These are phyloP conservation scores for Agriopis marginaria DNA, from an alignment of 2,888 invertebrate species.

Conservation along the genomic window DNA sequence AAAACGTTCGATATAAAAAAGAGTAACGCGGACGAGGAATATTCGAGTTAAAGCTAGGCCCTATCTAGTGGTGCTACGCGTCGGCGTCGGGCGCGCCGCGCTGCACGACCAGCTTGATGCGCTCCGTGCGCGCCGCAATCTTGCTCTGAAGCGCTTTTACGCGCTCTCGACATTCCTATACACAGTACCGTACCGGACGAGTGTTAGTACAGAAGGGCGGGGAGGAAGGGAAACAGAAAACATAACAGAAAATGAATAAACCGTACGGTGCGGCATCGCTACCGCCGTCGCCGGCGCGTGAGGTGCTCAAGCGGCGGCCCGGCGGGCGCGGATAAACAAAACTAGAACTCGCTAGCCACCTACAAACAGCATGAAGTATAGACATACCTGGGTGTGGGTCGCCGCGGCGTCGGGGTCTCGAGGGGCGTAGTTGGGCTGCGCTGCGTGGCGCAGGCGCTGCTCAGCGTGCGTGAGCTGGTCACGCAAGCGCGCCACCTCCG, in stretches of 20 bases:
- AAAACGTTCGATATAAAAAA: conserved; percentile 68
- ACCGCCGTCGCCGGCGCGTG: conserved; percentile 54
- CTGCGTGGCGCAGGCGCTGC: conserved; percentile 93
- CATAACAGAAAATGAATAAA: conserved; percentile 74
- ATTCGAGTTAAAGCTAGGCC: conserved; percentile 68
- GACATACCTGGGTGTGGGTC: conserved; percentile 95
- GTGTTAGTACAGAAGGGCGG: conserved; percentile 74
- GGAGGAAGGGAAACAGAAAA: conserved; percentile 76
- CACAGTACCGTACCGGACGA: conserved; percentile 75
- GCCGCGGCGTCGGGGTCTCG: conserved; percentile 93
- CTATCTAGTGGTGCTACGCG: conserved; percentile 77
- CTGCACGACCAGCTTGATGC: conserved; percentile 94
- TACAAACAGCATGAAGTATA: conserved; percentile 51
- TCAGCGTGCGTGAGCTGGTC: conserved; percentile 95
- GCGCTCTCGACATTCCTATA: conserved; percentile 93
- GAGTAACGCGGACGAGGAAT: conserved; percentile 69
- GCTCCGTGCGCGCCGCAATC: conserved; percentile 94
- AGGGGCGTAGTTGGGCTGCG: conserved; percentile 93
- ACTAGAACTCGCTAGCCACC: conserved; percentile 7
- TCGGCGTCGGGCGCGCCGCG: conserved; percentile 94
- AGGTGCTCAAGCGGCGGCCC: conserved; percentile 61
- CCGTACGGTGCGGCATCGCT: conserved; percentile 64
- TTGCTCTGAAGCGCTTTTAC: conserved; percentile 95
- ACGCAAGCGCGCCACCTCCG: conserved; percentile 94
- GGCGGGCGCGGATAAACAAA: conserved; percentile 53